Evolutionary conservation across 2,888 invertebrate species (phyloP).

Genomic region (Scaeva pyrastri): DNA sequence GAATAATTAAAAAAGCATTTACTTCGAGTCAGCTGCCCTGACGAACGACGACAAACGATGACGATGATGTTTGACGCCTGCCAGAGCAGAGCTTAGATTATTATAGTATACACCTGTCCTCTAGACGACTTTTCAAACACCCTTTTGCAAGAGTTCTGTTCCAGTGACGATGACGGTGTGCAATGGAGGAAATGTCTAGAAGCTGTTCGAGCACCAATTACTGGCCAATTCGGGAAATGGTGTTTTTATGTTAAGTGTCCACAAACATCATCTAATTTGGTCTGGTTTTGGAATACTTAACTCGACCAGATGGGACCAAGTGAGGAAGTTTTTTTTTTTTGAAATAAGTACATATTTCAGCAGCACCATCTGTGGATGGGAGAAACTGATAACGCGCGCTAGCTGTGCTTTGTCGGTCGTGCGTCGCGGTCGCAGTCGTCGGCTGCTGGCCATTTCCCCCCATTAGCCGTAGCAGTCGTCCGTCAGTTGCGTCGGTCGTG

Average conservation of each 20-base stretch:
- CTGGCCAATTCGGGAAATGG: conserved; percentile 22
- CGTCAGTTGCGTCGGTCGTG: background rate
- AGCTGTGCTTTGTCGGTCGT: no score
- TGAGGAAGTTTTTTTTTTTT: conserved; percentile 1
- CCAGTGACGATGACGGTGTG: background rate
- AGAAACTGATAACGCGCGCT: background rate
- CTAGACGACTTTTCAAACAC: conserved; percentile 14
- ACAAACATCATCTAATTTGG: conserved; percentile 4
- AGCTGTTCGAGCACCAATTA: conserved; percentile 47
- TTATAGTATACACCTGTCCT: conserved; percentile 21
- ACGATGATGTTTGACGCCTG: background rate
- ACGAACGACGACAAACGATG: no score
- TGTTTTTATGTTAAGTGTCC: conserved; percentile 34
- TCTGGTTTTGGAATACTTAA: conserved; percentile 7
- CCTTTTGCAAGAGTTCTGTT: background rate
- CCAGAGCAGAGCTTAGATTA: background rate
- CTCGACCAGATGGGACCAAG: conserved; percentile 17
- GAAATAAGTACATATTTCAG: background rate
- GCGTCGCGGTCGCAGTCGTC: background rate
- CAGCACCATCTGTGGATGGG: background rate
- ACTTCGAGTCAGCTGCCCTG: background rate
- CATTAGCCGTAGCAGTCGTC: background rate
- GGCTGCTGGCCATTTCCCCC: no score
- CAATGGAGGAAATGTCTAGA: conserved; percentile 21
- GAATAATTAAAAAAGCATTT: conserved; percentile 59